phyloP scores from a whole-genome alignment of 2,888 invertebrate genomes.

The Cataglyphis rosenhaueri region DNA sequence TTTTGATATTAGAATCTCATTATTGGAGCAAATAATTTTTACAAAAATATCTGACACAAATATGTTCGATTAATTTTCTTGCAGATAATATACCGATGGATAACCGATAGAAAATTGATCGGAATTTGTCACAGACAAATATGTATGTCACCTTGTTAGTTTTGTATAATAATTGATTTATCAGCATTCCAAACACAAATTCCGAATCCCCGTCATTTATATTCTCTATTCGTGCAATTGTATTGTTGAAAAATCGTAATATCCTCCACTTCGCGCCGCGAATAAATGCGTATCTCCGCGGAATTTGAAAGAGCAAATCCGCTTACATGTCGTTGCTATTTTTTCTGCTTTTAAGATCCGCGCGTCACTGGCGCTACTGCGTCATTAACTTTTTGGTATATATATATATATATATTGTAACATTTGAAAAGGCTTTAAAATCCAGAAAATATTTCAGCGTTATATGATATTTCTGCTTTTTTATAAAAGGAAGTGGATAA shows the following conservation, averaged over 20 bases:
- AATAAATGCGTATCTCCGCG: constrained; percentile 1
- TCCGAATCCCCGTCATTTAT: constrained; percentile 6
- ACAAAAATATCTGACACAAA: background rate
- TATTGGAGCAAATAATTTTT: background rate
- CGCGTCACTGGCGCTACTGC: background rate
- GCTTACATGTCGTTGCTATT: constrained; percentile 19
- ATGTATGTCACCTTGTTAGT: background rate
- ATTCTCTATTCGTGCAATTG: constrained; percentile 13
- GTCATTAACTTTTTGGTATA: background rate
- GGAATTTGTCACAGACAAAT: background rate
- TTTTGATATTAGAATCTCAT: background rate
- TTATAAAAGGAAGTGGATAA: constrained; percentile 36
- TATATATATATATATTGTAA: background rate
- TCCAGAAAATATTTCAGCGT: constrained; percentile 7
- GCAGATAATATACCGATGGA: background rate
- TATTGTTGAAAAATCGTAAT: constrained; percentile 2
- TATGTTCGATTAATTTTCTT: background rate
- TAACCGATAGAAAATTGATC: background rate
- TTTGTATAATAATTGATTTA: constrained; percentile 15
- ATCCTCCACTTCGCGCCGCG: constrained; percentile 14
- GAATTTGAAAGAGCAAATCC: constrained; percentile 29
- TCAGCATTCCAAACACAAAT: constrained; percentile 25
- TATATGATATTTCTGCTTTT: constrained; percentile 14
- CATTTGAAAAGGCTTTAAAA: constrained; percentile 41
- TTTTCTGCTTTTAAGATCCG: constrained; percentile 23